Evolutionary conservation across 2,113 vertebrate species (phyloP), one percentile per base, ranked within the genome.

Genomic region (Hyla sarda): DNA sequence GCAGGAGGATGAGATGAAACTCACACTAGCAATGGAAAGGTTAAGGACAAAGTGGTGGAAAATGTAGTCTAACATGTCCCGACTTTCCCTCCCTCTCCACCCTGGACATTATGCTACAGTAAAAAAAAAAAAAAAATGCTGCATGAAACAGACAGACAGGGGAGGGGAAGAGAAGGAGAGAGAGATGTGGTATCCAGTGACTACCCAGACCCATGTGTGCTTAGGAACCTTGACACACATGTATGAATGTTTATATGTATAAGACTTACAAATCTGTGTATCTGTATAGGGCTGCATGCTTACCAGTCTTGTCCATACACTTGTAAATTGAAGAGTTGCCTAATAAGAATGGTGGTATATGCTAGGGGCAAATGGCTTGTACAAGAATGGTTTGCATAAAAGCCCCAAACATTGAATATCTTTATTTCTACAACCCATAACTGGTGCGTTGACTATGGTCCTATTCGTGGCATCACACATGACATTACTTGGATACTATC

Each of bases 81-180:
- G 56, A 21, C 82, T 76, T 84, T 84, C 82, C 82, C 71, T 84
- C 72, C 82, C 71, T 84, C 48, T 85, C 83, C 48, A 65, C 74
- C 83, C 74, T 60, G 65, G 74, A 67, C 65, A 79, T 79, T 86
- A 13, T 86, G 50, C 77, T 73, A 71, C 75, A 81, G 28, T 54
- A 81, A 50, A 79, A 65, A 47, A n/a, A n/a, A n/a, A n/a, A n/a
- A n/a, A 60, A 41, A 81, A 48, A 86, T 86, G 62, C 75, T 79
- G 65, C 65, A 25, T 60, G 77, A 19, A 60, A 86, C 67, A 86
- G 84, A 86, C 84, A 86, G 45, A 81, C 84, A 86, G 12, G 54
- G 60, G 67, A 81, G 67, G 84, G 67, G 67, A 86, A 76, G 84
- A 86, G 77, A 86, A 86, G 67, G 84, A 86, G 77, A 77, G 77